A percentile compares a stretch with the other conserved stretches of the same genome.
Evolutionary conservation across 2,113 vertebrate species (phyloP).

Genomic region (Syngnathus typhle): DNA sequence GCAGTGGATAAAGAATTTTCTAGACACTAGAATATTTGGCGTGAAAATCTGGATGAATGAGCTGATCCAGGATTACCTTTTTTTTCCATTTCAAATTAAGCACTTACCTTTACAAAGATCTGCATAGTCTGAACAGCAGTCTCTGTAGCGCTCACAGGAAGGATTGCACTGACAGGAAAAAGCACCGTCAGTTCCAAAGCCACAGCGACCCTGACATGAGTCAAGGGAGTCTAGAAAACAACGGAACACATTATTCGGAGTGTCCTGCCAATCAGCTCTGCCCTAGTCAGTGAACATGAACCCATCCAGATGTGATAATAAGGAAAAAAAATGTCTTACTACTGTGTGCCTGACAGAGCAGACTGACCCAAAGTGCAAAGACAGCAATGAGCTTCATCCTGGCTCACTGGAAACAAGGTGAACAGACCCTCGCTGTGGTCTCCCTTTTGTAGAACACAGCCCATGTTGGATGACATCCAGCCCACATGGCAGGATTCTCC

Average conservation of each 20-base stretch:
- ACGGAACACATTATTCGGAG: slow-evolving; percentile 1
- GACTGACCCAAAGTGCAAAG: slow-evolving; percentile 46
- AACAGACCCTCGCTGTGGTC: neutral
- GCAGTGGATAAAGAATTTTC: no score
- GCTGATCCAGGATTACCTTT: no score
- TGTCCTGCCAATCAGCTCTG: neutral
- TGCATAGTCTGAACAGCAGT: slow-evolving; percentile 69
- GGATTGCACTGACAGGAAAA: slow-evolving; percentile 69
- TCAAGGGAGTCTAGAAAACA: slow-evolving; percentile 50
- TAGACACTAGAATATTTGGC: no score
- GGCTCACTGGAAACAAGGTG: slow-evolving; percentile 9
- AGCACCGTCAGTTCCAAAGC: slow-evolving; percentile 47
- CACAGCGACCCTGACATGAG: slow-evolving; percentile 63
- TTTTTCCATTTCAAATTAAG: neutral
- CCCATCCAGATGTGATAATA: neutral
- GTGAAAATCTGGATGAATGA: no score
- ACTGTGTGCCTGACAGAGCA: slow-evolving; percentile 52
- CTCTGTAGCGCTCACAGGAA: slow-evolving; percentile 44
- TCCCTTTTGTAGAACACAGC: slow-evolving; percentile 57
- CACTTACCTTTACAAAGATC: slow-evolving; percentile 42
- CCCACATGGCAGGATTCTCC: slow-evolving; percentile 8
- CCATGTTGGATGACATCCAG: slow-evolving; percentile 19
- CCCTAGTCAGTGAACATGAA: neutral
- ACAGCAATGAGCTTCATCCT: slow-evolving; percentile 57
- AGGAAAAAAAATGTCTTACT: slow-evolving; percentile 54